Conservation (phyloP, 1,140 invertebrate genomes). For the Macrobrachium nipponense region DNA sequence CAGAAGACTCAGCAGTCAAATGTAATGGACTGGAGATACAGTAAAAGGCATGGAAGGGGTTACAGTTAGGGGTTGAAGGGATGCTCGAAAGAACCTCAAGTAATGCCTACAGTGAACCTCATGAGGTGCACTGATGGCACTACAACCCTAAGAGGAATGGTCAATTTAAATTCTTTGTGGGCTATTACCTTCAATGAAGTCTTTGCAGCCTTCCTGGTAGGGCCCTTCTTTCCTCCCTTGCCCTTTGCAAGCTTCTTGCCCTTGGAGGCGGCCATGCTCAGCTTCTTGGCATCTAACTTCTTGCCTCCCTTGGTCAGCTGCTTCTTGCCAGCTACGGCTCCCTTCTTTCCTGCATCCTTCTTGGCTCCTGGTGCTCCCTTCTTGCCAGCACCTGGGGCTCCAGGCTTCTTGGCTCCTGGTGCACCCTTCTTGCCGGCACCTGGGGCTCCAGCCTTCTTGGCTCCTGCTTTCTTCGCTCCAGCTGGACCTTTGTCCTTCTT, state of each 20-base stretch:
- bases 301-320: background rate
- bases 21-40: background rate
- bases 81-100: no score
- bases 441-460: slow-evolving; percentile 27
- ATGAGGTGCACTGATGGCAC: slow-evolving; percentile 3
- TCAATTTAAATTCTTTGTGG: background rate
- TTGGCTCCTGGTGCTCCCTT: slow-evolving; percentile 1
- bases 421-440: slow-evolving; percentile 5
- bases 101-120: no score
- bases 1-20: background rate
- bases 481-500: slow-evolving; percentile 59
- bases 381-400: slow-evolving; percentile 15
- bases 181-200: slow-evolving; percentile 81
- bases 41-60: no score
- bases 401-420: background rate
- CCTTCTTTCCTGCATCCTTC: background rate
- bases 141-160: background rate
- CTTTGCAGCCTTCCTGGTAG: slow-evolving; percentile 75
- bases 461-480: slow-evolving; percentile 24
- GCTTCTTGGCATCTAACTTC: slow-evolving; percentile 41
- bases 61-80: no score
- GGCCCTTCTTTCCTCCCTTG: slow-evolving; percentile 47
- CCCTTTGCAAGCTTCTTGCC: background rate
- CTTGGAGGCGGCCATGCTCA: slow-evolving; percentile 40
- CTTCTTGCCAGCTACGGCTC: slow-evolving; percentile 1